phyloP scores from a whole-genome alignment of 2,797 vertebrate species.

The Anomalospiza imberbis region DNA sequence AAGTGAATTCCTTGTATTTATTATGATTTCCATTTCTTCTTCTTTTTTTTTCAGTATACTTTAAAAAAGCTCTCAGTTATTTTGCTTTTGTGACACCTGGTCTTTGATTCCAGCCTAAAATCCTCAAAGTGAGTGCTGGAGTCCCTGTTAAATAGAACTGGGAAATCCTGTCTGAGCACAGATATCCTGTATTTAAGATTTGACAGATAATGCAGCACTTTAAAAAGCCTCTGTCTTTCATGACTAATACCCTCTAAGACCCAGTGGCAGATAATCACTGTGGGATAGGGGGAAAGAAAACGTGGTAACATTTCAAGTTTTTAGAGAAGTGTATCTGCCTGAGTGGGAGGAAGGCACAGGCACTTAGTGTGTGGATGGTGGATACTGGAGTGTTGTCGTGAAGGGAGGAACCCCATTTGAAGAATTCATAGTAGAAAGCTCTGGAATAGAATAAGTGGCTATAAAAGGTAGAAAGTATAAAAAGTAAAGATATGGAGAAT shows the following conservation, averaged over 20 bases:
- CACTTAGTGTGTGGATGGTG: background rate
- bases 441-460: background rate
- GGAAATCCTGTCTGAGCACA: conserved; percentile 13
- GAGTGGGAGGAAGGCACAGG: background rate
- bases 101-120: background rate
- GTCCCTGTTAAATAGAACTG: background rate
- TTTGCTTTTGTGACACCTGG: background rate
- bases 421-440: background rate
- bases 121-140: background rate
- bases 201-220: conserved; percentile 16
- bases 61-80: background rate
- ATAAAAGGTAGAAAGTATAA: background rate
- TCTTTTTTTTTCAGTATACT: background rate
- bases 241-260: background rate
- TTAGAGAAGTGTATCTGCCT: background rate
- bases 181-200: conserved; percentile 4
- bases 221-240: conserved; percentile 12
- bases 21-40: background rate
- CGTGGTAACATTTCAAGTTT: background rate
- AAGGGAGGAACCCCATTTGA: background rate
- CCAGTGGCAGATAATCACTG: background rate
- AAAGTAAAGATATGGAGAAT: background rate
- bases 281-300: background rate
- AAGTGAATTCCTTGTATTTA: background rate
- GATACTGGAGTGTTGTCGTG: background rate